Percentiles rank a stretch among this genome's conserved stretches.
phyloP scores from a whole-genome alignment of 2,888 invertebrate genomes.

The Zonitis immaculata region DNA sequence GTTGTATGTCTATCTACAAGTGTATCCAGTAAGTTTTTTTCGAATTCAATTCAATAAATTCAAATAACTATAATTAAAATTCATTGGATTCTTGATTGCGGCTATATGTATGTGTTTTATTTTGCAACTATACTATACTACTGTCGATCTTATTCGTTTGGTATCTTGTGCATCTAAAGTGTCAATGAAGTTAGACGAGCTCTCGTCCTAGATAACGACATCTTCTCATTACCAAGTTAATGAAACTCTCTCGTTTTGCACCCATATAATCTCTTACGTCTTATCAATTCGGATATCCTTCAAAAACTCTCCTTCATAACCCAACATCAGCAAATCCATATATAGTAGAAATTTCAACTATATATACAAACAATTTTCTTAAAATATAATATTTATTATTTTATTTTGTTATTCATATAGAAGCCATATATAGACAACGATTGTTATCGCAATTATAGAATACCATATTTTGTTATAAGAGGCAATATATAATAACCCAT shows the following conservation, averaged over 20 bases:
- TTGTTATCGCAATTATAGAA: neutral
- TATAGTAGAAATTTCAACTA: neutral
- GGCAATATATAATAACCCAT: neutral
- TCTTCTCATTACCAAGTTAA: slow-evolving; percentile 24
- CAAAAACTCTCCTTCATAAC: slow-evolving; percentile 7
- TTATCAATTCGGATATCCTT: slow-evolving; percentile 20
- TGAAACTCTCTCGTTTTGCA: slow-evolving; percentile 24
- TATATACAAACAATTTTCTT: neutral
- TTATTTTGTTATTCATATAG: too few species aligned
- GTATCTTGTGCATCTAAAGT: slow-evolving; percentile 23
- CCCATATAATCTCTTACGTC: slow-evolving; percentile 17
- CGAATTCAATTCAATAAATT: too few species aligned
- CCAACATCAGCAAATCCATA: slow-evolving; percentile 5
- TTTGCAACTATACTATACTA: too few species aligned
- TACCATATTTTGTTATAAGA: neutral
- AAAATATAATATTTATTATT: slow-evolving; percentile 3
- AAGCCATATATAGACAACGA: too few species aligned
- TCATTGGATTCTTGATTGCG: too few species aligned
- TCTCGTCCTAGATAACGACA: slow-evolving; percentile 16
- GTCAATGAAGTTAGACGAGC: slow-evolving; percentile 18
- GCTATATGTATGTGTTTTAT: neutral
- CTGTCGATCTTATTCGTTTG: slow-evolving; percentile 17
- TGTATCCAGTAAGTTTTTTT: neutral
- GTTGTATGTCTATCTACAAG: neutral
- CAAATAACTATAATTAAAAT: too few species aligned